Conservation (phyloP, 2,113 vertebrate species). For the Lethenteron camtschaticum region DNA sequence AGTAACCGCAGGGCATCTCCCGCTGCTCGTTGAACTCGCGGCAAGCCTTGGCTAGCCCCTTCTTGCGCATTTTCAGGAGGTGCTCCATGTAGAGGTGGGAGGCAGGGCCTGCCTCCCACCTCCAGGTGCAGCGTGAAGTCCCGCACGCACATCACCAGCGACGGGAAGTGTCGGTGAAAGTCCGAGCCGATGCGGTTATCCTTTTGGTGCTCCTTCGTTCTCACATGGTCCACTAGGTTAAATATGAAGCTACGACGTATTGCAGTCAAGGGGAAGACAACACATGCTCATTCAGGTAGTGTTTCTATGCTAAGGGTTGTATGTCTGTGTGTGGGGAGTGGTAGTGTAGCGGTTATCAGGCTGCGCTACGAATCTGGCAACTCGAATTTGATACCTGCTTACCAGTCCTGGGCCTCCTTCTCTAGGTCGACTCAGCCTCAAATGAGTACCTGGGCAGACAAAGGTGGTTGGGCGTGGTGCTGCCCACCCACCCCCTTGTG, state of each 20-base stretch:
- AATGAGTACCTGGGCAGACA: too few relatives aligned
- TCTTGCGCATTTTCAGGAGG: conserved; percentile 8
- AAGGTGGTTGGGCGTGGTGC: too few relatives aligned
- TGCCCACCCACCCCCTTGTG: too few relatives aligned
- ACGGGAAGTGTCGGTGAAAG: conserved; percentile 23
- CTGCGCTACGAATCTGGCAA: too few relatives aligned
- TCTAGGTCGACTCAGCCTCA: too few relatives aligned
- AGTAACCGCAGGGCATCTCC: neutral
- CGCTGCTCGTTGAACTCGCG: neutral
- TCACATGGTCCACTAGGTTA: neutral
- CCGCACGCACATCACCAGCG: conserved; percentile 26
- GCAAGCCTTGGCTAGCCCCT: neutral
- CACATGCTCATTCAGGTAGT: too few relatives aligned
- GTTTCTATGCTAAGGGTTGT: too few relatives aligned
- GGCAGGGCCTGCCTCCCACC: conserved; percentile 8
- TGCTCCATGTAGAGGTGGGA: conserved; percentile 16
- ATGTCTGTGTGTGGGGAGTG: too few relatives aligned
- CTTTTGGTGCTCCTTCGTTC: neutral
- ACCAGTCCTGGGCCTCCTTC: too few relatives aligned
- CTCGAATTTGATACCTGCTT: too few relatives aligned
- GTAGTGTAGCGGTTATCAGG: too few relatives aligned
- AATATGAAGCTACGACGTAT: neutral
- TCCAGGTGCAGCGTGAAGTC: conserved; percentile 22
- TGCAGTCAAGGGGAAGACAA: too few relatives aligned
- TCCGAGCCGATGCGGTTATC: conserved; percentile 11